These are phyloP conservation scores for Ecdyonurus torrentis DNA, from an alignment of 2,888 invertebrate species.

Conservation along the genomic window DNA sequence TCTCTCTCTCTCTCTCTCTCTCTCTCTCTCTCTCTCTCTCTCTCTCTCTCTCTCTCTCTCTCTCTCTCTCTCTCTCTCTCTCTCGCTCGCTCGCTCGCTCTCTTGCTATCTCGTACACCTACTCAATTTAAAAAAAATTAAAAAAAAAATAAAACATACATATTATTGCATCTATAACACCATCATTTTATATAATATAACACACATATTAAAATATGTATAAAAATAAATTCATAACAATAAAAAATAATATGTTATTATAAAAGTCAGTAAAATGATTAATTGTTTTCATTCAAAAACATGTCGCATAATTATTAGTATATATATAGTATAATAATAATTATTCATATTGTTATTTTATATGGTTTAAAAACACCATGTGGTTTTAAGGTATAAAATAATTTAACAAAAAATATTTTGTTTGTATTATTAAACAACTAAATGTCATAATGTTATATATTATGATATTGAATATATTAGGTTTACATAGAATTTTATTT, in stretches of 20 bases:
- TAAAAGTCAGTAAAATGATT: background rate
- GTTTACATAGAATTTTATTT: too few relatives aligned
- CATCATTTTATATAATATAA: too few relatives aligned
- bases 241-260: background rate
- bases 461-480: too few relatives aligned
- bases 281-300: background rate
- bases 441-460: too few relatives aligned
- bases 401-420: too few relatives aligned
- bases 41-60: conserved; percentile 4
- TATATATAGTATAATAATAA: background rate
- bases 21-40: background rate
- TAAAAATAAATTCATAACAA: too few relatives aligned
- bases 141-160: background rate
- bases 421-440: too few relatives aligned
- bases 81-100: background rate
- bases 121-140: background rate
- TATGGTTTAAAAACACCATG: too few relatives aligned
- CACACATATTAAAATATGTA: background rate
- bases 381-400: too few relatives aligned
- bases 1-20: too few relatives aligned
- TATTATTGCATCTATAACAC: too few relatives aligned
- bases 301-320: background rate
- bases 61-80: background rate
- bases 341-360: too few relatives aligned
- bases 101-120: background rate